Evolutionary conservation across 2,888 invertebrate genomes (phyloP).

Genomic region (Xestia xanthographa): DNA sequence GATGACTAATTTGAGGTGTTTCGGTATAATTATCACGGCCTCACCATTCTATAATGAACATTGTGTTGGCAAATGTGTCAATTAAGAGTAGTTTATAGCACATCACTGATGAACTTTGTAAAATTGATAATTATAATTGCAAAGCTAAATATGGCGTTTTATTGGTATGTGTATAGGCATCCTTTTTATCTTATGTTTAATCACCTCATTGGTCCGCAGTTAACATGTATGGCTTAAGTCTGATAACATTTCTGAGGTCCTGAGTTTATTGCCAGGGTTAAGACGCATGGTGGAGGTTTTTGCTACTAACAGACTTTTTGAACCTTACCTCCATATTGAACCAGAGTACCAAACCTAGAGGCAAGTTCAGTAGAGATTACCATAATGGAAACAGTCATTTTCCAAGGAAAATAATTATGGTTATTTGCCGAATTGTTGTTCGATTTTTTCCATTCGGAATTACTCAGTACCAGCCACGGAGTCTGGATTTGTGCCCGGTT

Average conservation of each 20-base stretch:
- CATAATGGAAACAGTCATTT: not conserved
- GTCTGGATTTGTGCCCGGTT: no score
- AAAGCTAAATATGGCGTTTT: slow-evolving; percentile 44
- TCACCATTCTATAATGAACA: slow-evolving; percentile 58
- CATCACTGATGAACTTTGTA: slow-evolving; percentile 52
- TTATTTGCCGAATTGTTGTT: no score
- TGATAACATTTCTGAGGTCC: slow-evolving; percentile 39
- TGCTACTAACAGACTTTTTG: not conserved
- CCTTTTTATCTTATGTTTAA: slow-evolving; percentile 47
- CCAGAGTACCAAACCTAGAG: no score
- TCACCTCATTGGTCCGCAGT: slow-evolving; percentile 46
- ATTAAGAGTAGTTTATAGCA: slow-evolving; percentile 62
- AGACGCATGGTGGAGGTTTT: not conserved
- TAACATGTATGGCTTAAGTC: slow-evolving; percentile 48
- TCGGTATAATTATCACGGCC: slow-evolving; percentile 65
- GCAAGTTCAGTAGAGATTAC: not conserved
- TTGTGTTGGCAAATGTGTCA: slow-evolving; percentile 69
- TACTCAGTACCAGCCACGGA: no score
- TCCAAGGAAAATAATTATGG: no score
- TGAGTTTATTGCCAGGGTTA: slow-evolving; percentile 22
- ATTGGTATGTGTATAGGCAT: slow-evolving; percentile 39
- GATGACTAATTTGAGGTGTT: slow-evolving; percentile 73
- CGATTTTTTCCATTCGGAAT: no score
- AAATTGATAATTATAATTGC: slow-evolving; percentile 59
- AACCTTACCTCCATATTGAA: not conserved